phyloP scores from a whole-genome alignment of 2,888 invertebrate genomes.

The Archips crataeganus region DNA sequence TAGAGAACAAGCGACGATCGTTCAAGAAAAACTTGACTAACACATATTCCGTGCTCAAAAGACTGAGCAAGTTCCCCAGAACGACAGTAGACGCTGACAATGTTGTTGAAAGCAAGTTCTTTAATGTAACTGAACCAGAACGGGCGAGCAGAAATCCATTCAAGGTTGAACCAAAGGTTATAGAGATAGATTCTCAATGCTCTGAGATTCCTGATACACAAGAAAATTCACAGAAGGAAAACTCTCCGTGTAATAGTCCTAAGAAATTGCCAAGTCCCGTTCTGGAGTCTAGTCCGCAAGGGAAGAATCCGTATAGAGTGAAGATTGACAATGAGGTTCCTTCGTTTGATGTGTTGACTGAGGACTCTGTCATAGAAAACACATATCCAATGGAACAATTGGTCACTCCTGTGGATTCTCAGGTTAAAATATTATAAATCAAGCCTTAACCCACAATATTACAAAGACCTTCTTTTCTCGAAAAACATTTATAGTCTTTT shows the following conservation, averaged over 20 bases:
- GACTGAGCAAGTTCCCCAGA: slow-evolving; percentile 82
- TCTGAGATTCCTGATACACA: slow-evolving; percentile 52
- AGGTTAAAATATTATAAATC: slow-evolving; percentile 54
- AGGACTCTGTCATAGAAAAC: slow-evolving; percentile 74
- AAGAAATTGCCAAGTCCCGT: slow-evolving; percentile 63
- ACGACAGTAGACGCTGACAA: slow-evolving; percentile 69
- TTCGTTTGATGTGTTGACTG: slow-evolving; percentile 53
- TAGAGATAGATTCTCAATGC: slow-evolving; percentile 52
- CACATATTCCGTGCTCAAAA: slow-evolving; percentile 69
- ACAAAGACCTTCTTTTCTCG: no score
- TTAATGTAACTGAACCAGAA: slow-evolving; percentile 57
- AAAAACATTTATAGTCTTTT: no score
- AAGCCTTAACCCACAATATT: no score
- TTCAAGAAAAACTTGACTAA: slow-evolving; percentile 66
- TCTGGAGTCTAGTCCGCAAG: slow-evolving; percentile 59
- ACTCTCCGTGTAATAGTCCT: slow-evolving; percentile 61
- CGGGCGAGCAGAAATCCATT: slow-evolving; percentile 42
- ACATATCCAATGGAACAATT: slow-evolving; percentile 70
- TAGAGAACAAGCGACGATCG: slow-evolving; percentile 74
- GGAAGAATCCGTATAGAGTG: slow-evolving; percentile 57
- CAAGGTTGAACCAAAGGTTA: slow-evolving; percentile 26
- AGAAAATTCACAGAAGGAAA: slow-evolving; percentile 69
- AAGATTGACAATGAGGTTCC: slow-evolving; percentile 48
- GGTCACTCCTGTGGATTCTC: slow-evolving; percentile 69
- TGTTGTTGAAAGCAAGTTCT: slow-evolving; percentile 87